Evolutionary conservation across 1,140 invertebrate species (phyloP), one percentile per base, ranked within the genome.

Genomic region (Schlechtendalia chinensis): DNA sequence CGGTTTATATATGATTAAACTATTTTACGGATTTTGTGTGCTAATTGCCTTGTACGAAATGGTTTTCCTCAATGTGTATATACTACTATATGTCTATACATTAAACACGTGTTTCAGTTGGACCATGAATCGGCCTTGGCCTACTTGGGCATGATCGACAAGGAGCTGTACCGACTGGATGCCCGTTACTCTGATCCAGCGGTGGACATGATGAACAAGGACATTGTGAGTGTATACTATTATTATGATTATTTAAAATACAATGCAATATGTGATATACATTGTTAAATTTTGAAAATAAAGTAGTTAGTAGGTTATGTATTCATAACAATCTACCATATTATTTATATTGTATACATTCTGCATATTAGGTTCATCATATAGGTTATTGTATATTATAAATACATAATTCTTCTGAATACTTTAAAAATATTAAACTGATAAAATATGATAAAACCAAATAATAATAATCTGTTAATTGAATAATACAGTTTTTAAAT

Each of bases 131-230:
- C 72, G 5, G 72, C 72, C 0, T 59, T 77, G 32, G 72, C 56
- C 6, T 77, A 77, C 6, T 77, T 77, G n/a, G n/a, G 19, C 53
- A 22, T 59, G 32, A 77, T 77, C 29, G 56, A 77, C 54, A 77
- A 29, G 19, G 72, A 77, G 14, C 11, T 77, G 29, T 77, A 58
- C 8, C 72, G 72, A 10, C n/a, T 77, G 12, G 54, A 77, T 54
- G 72, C 54, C 14, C 72, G 56, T 17, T 77, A 77, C 54, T 74
- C 71, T 24, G 71, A 74, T 19, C 24, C 27, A 5, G 19, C n/a
- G 12, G 5, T 45, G 16, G 72, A 59, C n/a, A 12, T 24, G 10
- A 4, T 59, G 11, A 77, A 17, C 56, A 77, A 59, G n/a, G 72
- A 77, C n/a, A 39, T 77, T 39, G 72, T 77, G 54, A 77, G 72